phyloP scores from a whole-genome alignment of 2,113 vertebrate genomes.

The Caloenas nicobarica region DNA sequence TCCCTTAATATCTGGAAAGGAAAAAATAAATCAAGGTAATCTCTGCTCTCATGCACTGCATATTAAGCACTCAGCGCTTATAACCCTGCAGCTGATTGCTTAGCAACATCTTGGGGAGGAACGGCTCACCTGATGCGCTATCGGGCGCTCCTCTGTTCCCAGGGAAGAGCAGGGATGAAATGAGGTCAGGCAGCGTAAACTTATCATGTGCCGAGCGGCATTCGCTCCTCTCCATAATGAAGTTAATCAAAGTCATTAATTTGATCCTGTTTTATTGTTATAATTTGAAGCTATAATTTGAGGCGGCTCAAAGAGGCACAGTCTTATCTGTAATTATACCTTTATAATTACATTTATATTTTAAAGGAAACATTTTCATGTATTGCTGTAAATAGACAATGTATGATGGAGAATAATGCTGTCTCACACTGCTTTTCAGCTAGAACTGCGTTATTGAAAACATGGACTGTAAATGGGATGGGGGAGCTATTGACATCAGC shows the following conservation, averaged over 20 bases:
- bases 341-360: conserved; percentile 45
- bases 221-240: background rate
- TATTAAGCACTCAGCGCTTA: conserved; percentile 26
- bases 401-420: background rate
- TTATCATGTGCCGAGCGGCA: rapidly evolving
- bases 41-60: background rate
- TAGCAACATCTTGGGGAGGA: conserved; percentile 39
- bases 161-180: background rate
- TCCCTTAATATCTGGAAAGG: background rate
- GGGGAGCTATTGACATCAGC: background rate
- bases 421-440: background rate
- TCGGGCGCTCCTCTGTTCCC: background rate
- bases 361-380: conserved; percentile 32
- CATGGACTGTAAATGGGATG: background rate
- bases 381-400: conserved; percentile 17
- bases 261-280: conserved; percentile 32
- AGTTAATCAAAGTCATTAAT: conserved; percentile 49
- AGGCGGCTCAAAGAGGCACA: background rate
- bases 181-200: conserved; percentile 20
- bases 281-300: conserved; percentile 31
- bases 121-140: conserved; percentile 20
- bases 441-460: background rate
- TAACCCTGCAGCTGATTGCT: conserved; percentile 36
- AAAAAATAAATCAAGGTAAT: background rate
- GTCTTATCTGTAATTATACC: conserved; percentile 47